Base-by-base conservation (phyloP, 2,888 invertebrate species). In the Cheilosia urbana region DNA sequence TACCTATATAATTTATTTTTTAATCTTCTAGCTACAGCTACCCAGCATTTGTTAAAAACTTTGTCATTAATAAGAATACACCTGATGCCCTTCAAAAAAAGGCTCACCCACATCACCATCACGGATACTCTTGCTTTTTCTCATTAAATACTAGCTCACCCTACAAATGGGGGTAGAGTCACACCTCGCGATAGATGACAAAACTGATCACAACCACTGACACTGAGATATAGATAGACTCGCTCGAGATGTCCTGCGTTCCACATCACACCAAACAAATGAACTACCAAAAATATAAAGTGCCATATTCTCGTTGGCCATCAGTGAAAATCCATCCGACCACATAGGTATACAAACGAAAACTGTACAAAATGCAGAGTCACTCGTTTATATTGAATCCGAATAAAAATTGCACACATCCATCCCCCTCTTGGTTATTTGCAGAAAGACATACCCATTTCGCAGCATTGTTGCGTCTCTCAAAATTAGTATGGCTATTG, bases 161-260 rank as follows among this genome's bases (percentile, higher is more conserved):
- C 34, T 24, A n/a, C 17, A 19, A 13, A 19, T 30, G 37, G 27
- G 55, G 73, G 66, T 71, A 76, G 76, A 37, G n/a, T n/a, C n/a
- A n/a, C n/a, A 77, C 55, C 49, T 49, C 2, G 40, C 57, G 27
- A 42, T 34, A 19, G 19, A 68, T 51, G 27, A 34, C 34, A 34
- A 34, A 65, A 79, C 58, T 75, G 65, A 84, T 84, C 69, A 79
- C 65, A 78, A 72, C 78, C 78, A 78, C 78, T 30, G 78, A 77
- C 34, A 27, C 27, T 27, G 9, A 34, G 1, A 82, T 77, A 60
- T 72, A 57, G 19, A n/a, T n/a, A 21, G 27, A 51, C 51, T 53
- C n/a, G 57, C 68, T 71, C 73, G 79, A 84, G 79, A 79, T 84
- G 75, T 79, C 84, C 79, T 84, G 84, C 79, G 84, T 84, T 75